Evolutionary conservation across 2,113 vertebrate genomes (phyloP).

Genomic region (Strix aluco): DNA sequence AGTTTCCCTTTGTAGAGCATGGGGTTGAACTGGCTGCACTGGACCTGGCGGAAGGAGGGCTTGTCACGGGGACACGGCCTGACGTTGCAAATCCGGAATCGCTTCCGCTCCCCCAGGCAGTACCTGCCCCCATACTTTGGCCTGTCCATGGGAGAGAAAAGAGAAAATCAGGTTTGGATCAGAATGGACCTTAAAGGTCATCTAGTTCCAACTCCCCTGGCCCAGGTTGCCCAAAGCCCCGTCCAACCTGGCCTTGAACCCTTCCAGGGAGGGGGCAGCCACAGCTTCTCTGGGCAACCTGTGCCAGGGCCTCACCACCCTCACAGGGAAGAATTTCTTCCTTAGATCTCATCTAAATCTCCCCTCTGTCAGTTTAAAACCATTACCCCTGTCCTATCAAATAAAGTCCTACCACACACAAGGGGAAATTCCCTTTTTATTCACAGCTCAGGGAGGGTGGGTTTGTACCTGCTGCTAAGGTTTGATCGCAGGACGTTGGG

Average conservation of each 20-base stretch:
- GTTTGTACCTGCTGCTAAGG: neutral
- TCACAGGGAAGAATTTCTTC: neutral
- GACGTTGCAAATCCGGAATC: constrained; percentile 83
- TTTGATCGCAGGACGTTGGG: neutral
- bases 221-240: neutral
- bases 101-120: constrained; percentile 87
- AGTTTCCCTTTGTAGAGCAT: constrained; percentile 87
- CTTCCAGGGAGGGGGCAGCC: neutral
- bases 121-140: constrained; percentile 87
- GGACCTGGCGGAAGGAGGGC: constrained; percentile 85
- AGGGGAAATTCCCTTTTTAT: neutral
- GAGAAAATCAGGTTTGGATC: neutral
- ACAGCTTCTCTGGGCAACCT: no score
- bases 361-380: neutral
- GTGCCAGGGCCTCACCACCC: neutral
- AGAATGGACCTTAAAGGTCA: neutral
- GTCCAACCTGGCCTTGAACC: neutral
- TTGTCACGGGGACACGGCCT: constrained; percentile 68
- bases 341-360: fast-evolving
- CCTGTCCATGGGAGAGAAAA: constrained; percentile 25
- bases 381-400: neutral
- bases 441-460: neutral
- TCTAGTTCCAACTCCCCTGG: fast-evolving
- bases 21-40: constrained; percentile 89
- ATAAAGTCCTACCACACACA: no score